These are phyloP conservation scores for Telmatochromis sp. DNA, from an alignment of 2,113 vertebrate genomes.

Conservation along the genomic window DNA sequence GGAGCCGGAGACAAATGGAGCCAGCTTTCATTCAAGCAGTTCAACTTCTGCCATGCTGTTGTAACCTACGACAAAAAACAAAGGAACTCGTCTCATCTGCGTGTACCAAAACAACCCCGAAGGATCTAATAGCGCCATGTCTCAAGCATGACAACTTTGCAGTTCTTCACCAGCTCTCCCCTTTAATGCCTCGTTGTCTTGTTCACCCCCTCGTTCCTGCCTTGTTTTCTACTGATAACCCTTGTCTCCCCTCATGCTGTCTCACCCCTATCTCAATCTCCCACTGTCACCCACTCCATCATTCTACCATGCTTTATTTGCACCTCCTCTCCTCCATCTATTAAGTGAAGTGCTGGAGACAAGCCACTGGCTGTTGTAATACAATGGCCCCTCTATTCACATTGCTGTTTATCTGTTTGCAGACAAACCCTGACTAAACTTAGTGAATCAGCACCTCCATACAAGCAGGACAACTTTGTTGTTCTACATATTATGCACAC, in stretches of 20 bases:
- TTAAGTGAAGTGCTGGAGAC: conserved; percentile 36
- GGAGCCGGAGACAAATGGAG: conserved; percentile 16
- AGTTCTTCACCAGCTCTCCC: neutral
- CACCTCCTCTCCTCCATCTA: conserved; percentile 5
- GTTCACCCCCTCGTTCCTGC: neutral
- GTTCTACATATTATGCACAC: neutral
- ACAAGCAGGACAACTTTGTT: conserved; percentile 17
- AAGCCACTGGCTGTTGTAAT: conserved; percentile 3
- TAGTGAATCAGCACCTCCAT: neutral
- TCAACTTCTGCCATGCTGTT: conserved; percentile 31
- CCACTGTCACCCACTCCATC: conserved; percentile 41
- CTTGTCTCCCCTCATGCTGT: conserved; percentile 24
- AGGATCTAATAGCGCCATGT: conserved; percentile 27
- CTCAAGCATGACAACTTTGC: conserved; percentile 48
- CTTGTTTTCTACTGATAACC: conserved; percentile 44
- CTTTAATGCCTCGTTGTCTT: conserved; percentile 23
- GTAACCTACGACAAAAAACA: conserved; percentile 43
- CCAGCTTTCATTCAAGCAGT: conserved; percentile 2
- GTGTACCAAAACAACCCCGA: conserved; percentile 53
- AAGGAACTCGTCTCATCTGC: conserved; percentile 15
- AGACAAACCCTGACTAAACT: neutral
- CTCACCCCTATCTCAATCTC: conserved; percentile 44
- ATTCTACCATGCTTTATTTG: neutral
- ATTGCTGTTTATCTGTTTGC: conserved; percentile 11
- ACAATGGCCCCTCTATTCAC: conserved; percentile 31